Evolutionary conservation across 2,113 vertebrate species (phyloP).

Genomic region (Nymphicus hollandicus): DNA sequence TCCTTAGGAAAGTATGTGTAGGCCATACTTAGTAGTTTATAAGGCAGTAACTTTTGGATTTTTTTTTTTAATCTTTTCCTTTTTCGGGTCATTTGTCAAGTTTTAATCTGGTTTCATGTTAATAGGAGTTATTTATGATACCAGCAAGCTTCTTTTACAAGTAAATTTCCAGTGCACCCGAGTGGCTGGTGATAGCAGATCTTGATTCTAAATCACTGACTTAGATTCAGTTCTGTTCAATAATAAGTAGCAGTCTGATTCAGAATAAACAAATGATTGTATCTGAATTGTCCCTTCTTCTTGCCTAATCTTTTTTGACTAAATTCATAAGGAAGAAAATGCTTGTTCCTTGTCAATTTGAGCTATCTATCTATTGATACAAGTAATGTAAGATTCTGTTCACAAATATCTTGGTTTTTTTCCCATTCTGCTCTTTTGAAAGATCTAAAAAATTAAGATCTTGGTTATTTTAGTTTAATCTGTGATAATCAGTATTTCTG

Average conservation of each 20-base stretch:
- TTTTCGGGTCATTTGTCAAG: background rate
- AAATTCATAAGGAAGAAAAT: background rate
- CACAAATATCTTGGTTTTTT: background rate
- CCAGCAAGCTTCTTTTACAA: background rate
- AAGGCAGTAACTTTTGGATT: background rate
- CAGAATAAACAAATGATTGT: background rate
- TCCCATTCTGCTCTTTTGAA: background rate
- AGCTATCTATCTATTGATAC: background rate
- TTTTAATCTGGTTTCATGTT: background rate
- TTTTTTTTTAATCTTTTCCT: background rate
- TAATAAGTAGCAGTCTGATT: background rate
- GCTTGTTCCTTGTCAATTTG: background rate
- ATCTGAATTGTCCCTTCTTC: background rate
- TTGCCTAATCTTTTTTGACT: background rate
- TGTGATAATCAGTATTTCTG: background rate
- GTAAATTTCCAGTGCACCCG: background rate
- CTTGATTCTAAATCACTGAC: background rate
- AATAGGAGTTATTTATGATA: background rate
- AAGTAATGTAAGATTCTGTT: background rate
- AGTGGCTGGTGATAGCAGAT: background rate
- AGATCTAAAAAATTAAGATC: background rate
- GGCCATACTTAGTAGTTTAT: background rate
- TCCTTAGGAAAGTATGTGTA: background rate
- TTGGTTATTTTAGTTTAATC: background rate
- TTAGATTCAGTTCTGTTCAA: background rate